A percentile compares a stretch with the other conserved stretches of the same genome.
These are phyloP conservation scores for Parthenolecanium corni DNA, from an alignment of 2,888 invertebrate genomes.

Conservation along the genomic window DNA sequence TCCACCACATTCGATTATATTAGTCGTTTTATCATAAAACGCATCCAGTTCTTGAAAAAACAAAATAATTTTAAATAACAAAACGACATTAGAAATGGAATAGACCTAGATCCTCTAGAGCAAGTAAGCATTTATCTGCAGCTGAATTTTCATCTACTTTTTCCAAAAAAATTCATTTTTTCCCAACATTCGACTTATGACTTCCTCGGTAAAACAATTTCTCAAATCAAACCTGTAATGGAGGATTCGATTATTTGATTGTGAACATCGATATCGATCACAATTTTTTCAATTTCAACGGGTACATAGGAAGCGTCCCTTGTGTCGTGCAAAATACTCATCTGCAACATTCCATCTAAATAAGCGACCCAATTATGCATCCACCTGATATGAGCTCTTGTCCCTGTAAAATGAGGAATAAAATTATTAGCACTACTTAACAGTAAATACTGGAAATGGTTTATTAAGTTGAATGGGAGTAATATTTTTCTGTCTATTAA, in stretches of 20 bases:
- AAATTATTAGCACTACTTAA: too few relatives aligned
- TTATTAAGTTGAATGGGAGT: too few relatives aligned
- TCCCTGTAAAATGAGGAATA: conserved; percentile 13
- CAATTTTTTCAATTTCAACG: conserved; percentile 29
- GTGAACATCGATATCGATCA: conserved; percentile 26
- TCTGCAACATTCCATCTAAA: conserved; percentile 30
- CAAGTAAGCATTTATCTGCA: neutral
- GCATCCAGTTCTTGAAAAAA: conserved; percentile 24
- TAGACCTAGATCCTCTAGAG: neutral
- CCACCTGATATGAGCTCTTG: conserved; percentile 28
- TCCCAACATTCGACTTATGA: too few relatives aligned
- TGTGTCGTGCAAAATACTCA: conserved; percentile 17
- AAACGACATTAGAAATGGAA: too few relatives aligned
- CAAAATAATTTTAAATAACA: neutral
- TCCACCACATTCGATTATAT: conserved; percentile 26
- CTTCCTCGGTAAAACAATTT: neutral
- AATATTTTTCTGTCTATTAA: too few relatives aligned
- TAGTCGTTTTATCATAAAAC: neutral
- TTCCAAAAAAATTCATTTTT: neutral
- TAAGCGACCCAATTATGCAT: conserved; percentile 29
- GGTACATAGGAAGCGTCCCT: conserved; percentile 26
- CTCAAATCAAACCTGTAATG: neutral
- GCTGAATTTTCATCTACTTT: neutral
- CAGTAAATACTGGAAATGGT: too few relatives aligned
- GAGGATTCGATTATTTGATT: conserved; percentile 4